Conservation (phyloP, 2,797 vertebrate species). For the Eremophila alpestris region DNA sequence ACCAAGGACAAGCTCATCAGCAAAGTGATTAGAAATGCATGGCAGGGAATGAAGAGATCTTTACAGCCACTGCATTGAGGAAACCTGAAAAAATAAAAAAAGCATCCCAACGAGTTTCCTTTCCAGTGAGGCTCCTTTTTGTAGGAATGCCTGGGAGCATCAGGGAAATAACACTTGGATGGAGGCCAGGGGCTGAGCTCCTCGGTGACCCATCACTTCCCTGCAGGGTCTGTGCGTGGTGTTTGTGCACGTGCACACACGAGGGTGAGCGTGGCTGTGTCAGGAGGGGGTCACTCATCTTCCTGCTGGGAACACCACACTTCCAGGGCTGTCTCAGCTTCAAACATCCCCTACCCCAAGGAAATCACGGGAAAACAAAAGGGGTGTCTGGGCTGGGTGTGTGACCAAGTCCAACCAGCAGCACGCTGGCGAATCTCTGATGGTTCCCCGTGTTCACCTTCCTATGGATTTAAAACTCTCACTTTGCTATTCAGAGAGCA, state of each 20-base stretch:
- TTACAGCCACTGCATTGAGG: neutral
- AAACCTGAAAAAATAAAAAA: neutral
- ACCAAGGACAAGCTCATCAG: neutral
- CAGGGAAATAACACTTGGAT: conserved; percentile 31
- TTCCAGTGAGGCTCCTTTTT: neutral
- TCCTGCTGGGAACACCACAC: neutral
- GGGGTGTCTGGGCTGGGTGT: too few species aligned
- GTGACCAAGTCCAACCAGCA: neutral
- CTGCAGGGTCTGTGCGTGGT: neutral
- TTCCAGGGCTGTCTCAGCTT: neutral
- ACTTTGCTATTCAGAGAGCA: neutral
- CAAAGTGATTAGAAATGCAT: neutral
- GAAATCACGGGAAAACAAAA: neutral
- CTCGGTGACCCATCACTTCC: conserved; percentile 22
- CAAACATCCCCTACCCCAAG: neutral
- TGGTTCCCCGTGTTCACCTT: neutral
- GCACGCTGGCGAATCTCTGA: neutral
- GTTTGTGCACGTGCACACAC: neutral
- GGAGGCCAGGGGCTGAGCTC: neutral
- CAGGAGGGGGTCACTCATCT: neutral
- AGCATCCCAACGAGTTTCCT: neutral
- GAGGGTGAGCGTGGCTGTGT: neutral
- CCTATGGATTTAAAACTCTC: neutral
- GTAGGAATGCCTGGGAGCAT: conserved; percentile 14
- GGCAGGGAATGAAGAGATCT: neutral